Percentiles rank a stretch among this genome's conserved stretches.
phyloP scores from a whole-genome alignment of 1,140 invertebrate species.

The Aphelenchoides avenae region DNA sequence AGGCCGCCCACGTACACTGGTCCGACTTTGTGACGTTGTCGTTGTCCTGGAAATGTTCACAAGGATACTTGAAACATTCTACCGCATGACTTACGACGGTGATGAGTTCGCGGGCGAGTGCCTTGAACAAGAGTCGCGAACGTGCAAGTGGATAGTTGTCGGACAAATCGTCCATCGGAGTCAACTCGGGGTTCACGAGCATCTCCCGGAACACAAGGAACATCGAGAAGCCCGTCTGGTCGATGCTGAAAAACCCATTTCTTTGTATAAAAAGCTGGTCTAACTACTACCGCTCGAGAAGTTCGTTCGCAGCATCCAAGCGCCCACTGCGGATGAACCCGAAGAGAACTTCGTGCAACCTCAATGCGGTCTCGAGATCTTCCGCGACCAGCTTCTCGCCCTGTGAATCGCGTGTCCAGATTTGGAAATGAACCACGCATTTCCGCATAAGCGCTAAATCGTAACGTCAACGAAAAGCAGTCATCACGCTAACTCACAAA shows the following conservation, averaged over 20 bases:
- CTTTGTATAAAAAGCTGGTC: too few relatives aligned
- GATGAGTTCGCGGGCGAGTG: conserved; percentile 21
- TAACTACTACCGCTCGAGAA: too few relatives aligned
- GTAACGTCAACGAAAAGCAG: conserved; percentile 5
- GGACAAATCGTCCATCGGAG: conserved; percentile 19
- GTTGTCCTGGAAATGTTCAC: conserved; percentile 16
- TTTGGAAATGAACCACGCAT: conserved; percentile 8
- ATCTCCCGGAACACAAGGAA: conserved; percentile 31
- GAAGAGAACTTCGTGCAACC: conserved; percentile 19
- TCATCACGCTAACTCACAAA: conserved; percentile 1
- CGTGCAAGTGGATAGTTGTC: conserved; percentile 24
- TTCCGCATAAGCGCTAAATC: conserved; percentile 20
- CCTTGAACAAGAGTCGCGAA: conserved; percentile 23
- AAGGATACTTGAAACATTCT: background rate
- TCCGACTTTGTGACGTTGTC: conserved; percentile 14
- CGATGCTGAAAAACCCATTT: too few relatives aligned
- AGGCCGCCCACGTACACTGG: conserved; percentile 38
- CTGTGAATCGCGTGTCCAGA: conserved; percentile 17
- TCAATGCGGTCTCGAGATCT: conserved; percentile 9
- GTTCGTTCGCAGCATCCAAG: conserved; percentile 16
- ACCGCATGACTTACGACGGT: conserved; percentile 20
- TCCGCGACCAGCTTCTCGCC: conserved; percentile 13
- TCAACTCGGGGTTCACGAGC: conserved; percentile 22
- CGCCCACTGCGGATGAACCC: conserved; percentile 24
- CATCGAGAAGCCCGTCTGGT: conserved; percentile 3